Conservation (phyloP, 2,888 invertebrate genomes). For the Lumbricus terrestris region DNA sequence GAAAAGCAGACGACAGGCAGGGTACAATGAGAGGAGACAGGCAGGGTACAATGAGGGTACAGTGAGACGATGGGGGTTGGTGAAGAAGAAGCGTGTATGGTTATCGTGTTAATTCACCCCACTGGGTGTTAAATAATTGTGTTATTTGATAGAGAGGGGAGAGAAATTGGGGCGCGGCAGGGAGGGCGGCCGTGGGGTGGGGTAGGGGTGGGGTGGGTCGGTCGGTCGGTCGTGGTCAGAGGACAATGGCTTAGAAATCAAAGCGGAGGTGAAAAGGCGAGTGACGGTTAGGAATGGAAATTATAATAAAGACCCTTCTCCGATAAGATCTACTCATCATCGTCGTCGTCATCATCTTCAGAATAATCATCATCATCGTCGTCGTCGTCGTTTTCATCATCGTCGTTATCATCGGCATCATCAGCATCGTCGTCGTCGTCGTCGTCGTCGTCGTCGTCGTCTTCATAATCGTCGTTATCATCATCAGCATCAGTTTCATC, state of each 20-base stretch:
- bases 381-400: too few species aligned
- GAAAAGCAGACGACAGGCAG: not conserved
- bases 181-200: not conserved
- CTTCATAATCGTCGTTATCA: too few species aligned
- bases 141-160: not conserved
- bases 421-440: too few species aligned
- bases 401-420: too few species aligned
- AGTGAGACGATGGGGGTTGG: not conserved
- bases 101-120: constrained; percentile 16
- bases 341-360: not conserved
- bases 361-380: too few species aligned
- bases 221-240: not conserved
- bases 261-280: not conserved
- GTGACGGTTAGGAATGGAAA: not conserved
- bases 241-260: not conserved
- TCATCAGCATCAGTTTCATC: too few species aligned
- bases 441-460: too few species aligned
- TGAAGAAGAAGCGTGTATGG: not conserved
- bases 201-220: too few species aligned
- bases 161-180: not conserved
- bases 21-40: not conserved
- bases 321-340: not conserved
- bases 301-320: not conserved
- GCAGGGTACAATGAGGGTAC: too few species aligned
- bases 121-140: constrained; percentile 16